phyloP scores from a whole-genome alignment of 2,113 vertebrate genomes.

The Balaeniceps rex region DNA sequence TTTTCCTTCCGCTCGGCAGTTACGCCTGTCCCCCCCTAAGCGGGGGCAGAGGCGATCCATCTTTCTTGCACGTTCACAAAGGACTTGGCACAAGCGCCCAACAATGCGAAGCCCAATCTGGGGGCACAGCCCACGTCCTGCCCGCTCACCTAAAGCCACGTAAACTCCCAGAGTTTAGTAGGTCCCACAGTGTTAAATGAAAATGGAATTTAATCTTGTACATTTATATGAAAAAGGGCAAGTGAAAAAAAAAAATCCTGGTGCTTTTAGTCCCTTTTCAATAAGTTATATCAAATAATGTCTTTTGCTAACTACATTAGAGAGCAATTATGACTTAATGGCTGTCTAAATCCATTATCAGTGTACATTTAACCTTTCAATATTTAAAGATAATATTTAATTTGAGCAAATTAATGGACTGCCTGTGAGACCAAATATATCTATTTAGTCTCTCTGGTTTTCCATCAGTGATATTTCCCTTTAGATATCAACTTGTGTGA shows the following conservation, averaged over 20 bases:
- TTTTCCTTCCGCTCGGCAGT: background rate
- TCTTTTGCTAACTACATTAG: conserved; percentile 89
- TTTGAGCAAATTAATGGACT: conserved; percentile 88
- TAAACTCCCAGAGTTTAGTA: background rate
- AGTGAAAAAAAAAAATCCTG: conserved; percentile 32
- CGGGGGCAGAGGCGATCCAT: background rate
- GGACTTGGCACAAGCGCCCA: background rate
- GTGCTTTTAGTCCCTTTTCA: conserved; percentile 75
- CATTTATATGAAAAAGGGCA: background rate
- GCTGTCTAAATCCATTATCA: conserved; percentile 92
- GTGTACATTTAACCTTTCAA: conserved; percentile 94
- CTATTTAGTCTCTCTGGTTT: conserved; percentile 74
- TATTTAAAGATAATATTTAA: conserved; percentile 97
- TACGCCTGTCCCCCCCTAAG: no score
- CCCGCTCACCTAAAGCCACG: background rate
- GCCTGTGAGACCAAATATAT: conserved; percentile 79
- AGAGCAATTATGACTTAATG: conserved; percentile 94
- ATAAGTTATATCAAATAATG: conserved; percentile 84
- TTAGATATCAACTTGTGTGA: conserved; percentile 37
- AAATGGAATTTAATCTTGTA: conserved; percentile 14
- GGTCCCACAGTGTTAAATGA: background rate
- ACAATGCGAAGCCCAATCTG: rapidly evolving
- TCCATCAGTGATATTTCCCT: conserved; percentile 64
- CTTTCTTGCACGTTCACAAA: no score
- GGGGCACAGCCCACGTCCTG: background rate